Base-by-base conservation (phyloP, 2,797 vertebrate species). In the Eulemur rubriventer region DNA sequence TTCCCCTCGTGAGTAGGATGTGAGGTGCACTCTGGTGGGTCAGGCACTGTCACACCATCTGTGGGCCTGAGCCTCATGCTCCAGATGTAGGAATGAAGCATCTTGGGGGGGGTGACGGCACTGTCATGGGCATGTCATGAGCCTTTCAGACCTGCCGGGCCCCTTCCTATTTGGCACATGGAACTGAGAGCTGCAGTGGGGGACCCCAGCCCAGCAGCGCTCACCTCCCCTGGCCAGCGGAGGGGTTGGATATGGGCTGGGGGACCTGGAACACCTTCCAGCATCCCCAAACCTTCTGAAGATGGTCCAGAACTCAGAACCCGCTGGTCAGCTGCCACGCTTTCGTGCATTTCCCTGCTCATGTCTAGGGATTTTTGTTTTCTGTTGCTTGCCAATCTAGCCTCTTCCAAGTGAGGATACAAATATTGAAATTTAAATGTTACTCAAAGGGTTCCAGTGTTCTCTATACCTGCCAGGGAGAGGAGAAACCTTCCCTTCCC, bases 261-360 rank as follows among this genome's bases (percentile, higher is more conserved):
- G 61, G 72, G 86, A 76, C 52, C 93, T 90, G 73, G 72, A 33
- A 28, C 41, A 65, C 35, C 73, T 96, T 95, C 43, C 1, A 1
- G 67, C 43, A 86, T 14, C 82, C 50, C 35, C 82, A 76, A 76
- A 41, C 85, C 43, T 57, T 96, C 94, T 96, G 70, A 95, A 96
- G n/a, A 89, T 26, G 72, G 85, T 96, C 91, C 69, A 97, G 83
- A 76, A 76, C 55, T 92, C 84, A 35, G 46, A 96, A 61, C 81
- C 91, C 94, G 73, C 57, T 92, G 35, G 43, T 79, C 63, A 78
- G 46, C 61, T 52, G 70, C 22, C 10, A 88, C 0, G 0, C 33
- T 87, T 88, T 79, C 50, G 41, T 41, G 86, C 55, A 61, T 87
- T 70, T 10, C 2, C 57, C 41, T 11, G 30, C 22, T 46, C 14